Conservation (phyloP, 2,113 vertebrate genomes). For the Heterocephalus glaber region DNA sequence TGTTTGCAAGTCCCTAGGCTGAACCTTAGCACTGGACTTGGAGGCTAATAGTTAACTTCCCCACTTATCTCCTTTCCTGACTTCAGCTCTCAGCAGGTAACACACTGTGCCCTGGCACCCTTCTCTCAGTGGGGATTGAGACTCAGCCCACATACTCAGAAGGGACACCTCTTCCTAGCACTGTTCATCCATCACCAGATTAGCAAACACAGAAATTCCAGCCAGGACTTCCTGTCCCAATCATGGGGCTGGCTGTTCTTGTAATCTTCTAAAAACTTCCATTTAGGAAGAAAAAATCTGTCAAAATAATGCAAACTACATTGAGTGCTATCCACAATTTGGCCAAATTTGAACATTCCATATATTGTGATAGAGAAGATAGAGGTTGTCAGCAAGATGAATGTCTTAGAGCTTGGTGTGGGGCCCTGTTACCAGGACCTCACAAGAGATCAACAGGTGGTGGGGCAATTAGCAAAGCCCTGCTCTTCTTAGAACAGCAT, state of each 20-base stretch:
- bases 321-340: background rate
- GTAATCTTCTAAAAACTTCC: constrained; percentile 39
- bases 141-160: background rate
- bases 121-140: background rate
- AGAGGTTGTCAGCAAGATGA: constrained; percentile 14
- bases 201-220: background rate
- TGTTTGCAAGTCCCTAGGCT: background rate
- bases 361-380: constrained; percentile 41
- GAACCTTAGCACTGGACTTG: background rate
- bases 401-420: background rate
- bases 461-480: background rate
- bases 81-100: background rate
- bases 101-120: background rate
- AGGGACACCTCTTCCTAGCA: background rate
- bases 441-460: background rate
- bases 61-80: background rate
- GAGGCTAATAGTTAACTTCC: background rate
- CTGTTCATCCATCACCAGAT: background rate
- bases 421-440: constrained; percentile 5
- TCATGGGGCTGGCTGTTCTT: background rate
- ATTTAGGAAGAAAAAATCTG: constrained; percentile 42
- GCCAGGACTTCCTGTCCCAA: constrained; percentile 23
- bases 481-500: background rate
- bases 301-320: constrained; percentile 52
- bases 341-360: constrained; percentile 31